Percentiles rank a stretch among this genome's conserved stretches.
Conservation (phyloP, 1,140 invertebrate genomes). For the Alviniconcha marisindica region DNA sequence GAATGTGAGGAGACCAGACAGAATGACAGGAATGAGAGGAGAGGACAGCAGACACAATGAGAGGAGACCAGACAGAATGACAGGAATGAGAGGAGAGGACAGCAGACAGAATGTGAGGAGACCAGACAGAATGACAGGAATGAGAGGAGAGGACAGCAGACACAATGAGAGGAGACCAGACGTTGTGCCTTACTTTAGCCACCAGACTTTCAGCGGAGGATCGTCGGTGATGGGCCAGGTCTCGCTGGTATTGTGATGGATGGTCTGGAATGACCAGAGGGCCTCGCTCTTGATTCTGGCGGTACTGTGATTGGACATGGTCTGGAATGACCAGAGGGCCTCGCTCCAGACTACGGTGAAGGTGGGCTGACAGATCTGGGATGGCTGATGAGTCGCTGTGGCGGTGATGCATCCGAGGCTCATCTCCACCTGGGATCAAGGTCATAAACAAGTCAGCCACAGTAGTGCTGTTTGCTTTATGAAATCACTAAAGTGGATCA, state of each 20-base stretch:
- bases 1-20: too few species aligned
- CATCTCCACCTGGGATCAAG: conserved; percentile 23
- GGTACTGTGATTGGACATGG: conserved; percentile 54
- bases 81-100: too few species aligned
- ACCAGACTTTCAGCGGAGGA: conserved; percentile 96
- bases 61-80: too few species aligned
- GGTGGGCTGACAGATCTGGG: conserved; percentile 50
- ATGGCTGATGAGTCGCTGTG: conserved; percentile 55
- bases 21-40: neutral
- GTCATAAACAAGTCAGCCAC: too few species aligned
- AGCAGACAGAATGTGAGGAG: too few species aligned
- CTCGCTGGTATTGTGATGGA: conserved; percentile 51
- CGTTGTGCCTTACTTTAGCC: conserved; percentile 87
- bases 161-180: neutral
- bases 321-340: conserved; percentile 63
- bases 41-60: too few species aligned
- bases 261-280: conserved; percentile 60
- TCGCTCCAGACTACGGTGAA: conserved; percentile 54
- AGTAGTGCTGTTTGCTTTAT: too few species aligned
- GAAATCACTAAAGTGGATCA: too few species aligned
- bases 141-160: neutral
- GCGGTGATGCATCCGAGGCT: conserved; percentile 46
- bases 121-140: neutral
- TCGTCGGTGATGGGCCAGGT: conserved; percentile 63
- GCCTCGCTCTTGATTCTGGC: conserved; percentile 51